A percentile compares a stretch with the other conserved stretches of the same genome.
Conservation (phyloP, 2,797 vertebrate genomes). For the Crenuchus spilurus region DNA sequence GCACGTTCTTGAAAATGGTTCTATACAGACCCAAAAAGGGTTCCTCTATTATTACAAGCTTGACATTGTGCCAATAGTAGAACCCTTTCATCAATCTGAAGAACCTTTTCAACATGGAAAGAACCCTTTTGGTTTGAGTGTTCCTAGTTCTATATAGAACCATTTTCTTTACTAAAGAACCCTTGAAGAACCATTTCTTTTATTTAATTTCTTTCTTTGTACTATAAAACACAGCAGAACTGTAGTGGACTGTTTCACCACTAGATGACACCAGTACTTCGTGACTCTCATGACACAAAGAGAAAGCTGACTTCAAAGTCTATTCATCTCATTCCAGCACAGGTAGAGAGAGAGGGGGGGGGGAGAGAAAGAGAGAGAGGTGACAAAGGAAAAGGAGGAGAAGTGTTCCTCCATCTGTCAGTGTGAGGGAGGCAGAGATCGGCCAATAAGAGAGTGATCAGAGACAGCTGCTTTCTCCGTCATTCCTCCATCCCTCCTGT, state of each 20-base stretch:
- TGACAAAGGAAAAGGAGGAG: slow-evolving; percentile 58
- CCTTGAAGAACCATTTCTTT: too few relatives aligned
- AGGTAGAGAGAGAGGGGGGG: slow-evolving; percentile 5
- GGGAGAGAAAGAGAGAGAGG: slow-evolving; percentile 30
- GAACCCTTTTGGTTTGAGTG: too few relatives aligned
- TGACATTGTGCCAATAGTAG: too few relatives aligned
- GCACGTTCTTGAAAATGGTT: too few relatives aligned
- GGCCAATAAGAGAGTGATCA: slow-evolving; percentile 51
- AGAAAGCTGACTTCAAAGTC: slow-evolving; percentile 15
- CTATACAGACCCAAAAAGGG: too few relatives aligned
- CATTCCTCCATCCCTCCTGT: slow-evolving; percentile 58
- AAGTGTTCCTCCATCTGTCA: slow-evolving; percentile 61
- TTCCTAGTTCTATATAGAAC: too few relatives aligned
- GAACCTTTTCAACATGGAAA: too few relatives aligned
- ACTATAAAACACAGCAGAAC: too few relatives aligned
- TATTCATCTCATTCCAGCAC: slow-evolving; percentile 36
- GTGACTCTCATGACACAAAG: not conserved
- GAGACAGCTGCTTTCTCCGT: slow-evolving; percentile 47
- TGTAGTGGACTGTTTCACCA: slow-evolving; percentile 51
- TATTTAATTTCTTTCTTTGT: too few relatives aligned
- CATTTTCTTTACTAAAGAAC: too few relatives aligned
- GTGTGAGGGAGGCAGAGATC: slow-evolving; percentile 57
- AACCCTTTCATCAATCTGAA: too few relatives aligned
- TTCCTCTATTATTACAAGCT: too few relatives aligned
- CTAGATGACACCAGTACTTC: slow-evolving; percentile 65